phyloP scores from a whole-genome alignment of 2,113 vertebrate species.

The Egretta garzetta region DNA sequence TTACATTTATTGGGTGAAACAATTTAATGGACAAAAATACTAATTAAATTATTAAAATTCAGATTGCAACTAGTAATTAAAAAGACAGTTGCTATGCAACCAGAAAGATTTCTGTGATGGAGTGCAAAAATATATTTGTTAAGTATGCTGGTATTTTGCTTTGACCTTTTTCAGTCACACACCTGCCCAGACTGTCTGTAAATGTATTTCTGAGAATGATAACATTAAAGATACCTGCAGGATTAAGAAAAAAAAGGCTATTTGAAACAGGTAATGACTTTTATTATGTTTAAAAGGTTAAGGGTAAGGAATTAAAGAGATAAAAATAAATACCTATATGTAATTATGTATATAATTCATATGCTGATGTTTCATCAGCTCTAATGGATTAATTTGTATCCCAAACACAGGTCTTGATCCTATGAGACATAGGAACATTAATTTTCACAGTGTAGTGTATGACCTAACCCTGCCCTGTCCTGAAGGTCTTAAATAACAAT shows the following conservation, averaged over 20 bases:
- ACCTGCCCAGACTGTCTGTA: constrained; percentile 50
- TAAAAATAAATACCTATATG: neutral
- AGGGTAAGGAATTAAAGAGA: neutral
- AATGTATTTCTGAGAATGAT: constrained; percentile 41
- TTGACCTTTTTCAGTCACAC: constrained; percentile 76
- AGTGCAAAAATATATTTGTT: constrained; percentile 60
- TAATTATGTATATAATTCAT: neutral
- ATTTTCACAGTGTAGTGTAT: neutral
- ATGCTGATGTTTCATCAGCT: neutral
- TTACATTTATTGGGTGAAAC: constrained; percentile 57
- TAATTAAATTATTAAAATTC: constrained; percentile 78
- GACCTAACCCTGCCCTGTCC: neutral
- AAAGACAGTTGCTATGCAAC: constrained; percentile 71
- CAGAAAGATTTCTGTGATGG: constrained; percentile 47
- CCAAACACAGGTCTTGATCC: neutral
- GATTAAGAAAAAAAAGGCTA: neutral
- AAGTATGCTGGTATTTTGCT: constrained; percentile 69
- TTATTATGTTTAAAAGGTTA: constrained; percentile 56
- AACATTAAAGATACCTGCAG: constrained; percentile 28
- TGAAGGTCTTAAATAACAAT: neutral
- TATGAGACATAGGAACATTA: neutral
- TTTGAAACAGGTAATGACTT: constrained; percentile 38
- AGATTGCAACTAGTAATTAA: constrained; percentile 72
- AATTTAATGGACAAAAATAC: constrained; percentile 75
- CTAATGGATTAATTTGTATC: neutral